Conservation (phyloP, 2,113 vertebrate genomes). For the Neofelis nebulosa region DNA sequence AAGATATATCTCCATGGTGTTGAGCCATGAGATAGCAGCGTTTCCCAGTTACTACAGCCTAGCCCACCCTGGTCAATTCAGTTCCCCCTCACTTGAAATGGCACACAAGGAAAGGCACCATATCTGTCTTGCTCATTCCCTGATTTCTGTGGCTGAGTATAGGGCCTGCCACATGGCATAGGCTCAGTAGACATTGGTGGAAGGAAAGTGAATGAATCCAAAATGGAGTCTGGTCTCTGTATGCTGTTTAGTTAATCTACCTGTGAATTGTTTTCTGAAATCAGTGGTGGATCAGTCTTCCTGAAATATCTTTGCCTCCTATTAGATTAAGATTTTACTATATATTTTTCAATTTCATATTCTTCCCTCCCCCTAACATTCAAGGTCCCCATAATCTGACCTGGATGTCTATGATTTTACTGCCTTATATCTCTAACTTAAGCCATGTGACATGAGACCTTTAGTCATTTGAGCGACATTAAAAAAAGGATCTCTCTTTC, state of each 20-base stretch:
- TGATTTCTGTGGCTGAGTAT: neutral
- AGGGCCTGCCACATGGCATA: neutral
- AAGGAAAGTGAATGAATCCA: neutral
- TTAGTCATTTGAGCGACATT: neutral
- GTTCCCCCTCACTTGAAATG: neutral
- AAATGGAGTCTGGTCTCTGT: neutral
- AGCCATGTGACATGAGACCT: neutral
- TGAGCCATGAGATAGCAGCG: neutral
- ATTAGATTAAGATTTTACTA: neutral
- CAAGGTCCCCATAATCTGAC: neutral
- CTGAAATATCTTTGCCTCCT: neutral
- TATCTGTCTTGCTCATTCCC: neutral
- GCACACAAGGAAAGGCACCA: neutral
- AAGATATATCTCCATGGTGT: neutral
- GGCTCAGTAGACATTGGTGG: neutral
- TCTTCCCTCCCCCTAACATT: neutral
- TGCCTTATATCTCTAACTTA: neutral
- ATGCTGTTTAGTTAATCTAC: neutral
- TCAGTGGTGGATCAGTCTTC: neutral
- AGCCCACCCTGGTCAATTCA: neutral
- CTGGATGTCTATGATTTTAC: neutral
- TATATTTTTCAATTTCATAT: neutral
- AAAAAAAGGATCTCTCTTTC: neutral
- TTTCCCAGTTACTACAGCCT: neutral
- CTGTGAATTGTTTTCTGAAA: neutral